Base-by-base conservation (phyloP, 2,888 invertebrate genomes). In the Mantis religiosa region DNA sequence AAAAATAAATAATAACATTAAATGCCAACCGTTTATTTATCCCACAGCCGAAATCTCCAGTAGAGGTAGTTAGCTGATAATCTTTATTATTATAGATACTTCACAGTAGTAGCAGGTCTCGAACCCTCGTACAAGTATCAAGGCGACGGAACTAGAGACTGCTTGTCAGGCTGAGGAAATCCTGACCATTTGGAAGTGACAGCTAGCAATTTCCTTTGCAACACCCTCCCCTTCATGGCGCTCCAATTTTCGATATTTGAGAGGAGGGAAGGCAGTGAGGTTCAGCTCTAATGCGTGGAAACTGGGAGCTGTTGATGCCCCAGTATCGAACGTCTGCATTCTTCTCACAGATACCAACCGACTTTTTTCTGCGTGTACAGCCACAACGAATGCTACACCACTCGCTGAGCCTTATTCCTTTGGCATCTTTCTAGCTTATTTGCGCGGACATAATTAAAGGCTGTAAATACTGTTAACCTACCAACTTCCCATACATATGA, bases 171-270 rank as follows among this genome's bases (percentile, higher is more conserved):
- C 54, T 71, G 41, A 20, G 86, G 86, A 86, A 86, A 86, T 86
- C 86, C 86, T 86, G 86, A 85, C 85, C 85, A 85, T 85, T 85
- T 85, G 85, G 47, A 41, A 47, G 27, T 85, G 85, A 86, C 86
- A 86, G 86, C 86, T n/a, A 28, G 71, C 86, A 86, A 86, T 86
- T 71, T 86, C 86, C 86, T 86, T 81, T 71, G 41, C 86, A 54
- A 86, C 86, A 54, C 27, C 27, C 27, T 28, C 54, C 28, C 71
- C 28, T 83, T 83, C 15, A 25, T 25, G 25, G 25, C 54, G 54
- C 54, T 71, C 54, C 54, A 71, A 71, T 71, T 71, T 71, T 71
- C 54, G 54, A 71, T 71, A 71, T 71, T 71, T 71, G 54, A 71
- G 54, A 71, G 54, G 54, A 71, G 54, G 25, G 54, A 71, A 71